Conservation (phyloP, 2,113 vertebrate species). For the Bubo blakistoni region DNA sequence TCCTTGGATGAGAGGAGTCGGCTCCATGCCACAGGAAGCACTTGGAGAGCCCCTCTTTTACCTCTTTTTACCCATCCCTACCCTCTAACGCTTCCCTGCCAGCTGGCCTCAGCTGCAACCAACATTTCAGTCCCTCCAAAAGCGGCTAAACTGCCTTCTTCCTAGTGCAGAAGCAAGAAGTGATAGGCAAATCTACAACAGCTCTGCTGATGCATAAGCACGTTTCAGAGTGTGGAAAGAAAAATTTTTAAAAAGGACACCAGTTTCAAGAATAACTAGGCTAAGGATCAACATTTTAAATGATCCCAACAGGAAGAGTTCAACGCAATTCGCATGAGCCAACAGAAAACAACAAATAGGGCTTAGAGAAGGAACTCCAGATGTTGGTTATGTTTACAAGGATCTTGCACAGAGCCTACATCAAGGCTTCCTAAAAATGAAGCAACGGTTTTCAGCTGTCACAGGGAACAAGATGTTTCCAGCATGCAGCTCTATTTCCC, state of each 20-base stretch:
- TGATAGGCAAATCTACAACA: accelerated
- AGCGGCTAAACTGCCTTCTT: neutral
- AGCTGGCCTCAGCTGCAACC: neutral
- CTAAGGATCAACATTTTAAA: neutral
- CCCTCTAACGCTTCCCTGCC: neutral
- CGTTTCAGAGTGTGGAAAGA: neutral
- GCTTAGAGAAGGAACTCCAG: neutral
- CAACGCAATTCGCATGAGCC: neutral
- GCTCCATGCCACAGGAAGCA: accelerated
- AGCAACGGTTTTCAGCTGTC: neutral
- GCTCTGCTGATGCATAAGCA: neutral
- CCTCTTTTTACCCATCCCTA: neutral
- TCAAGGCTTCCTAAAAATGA: neutral
- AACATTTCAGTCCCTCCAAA: neutral
- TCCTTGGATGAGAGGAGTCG: neutral
- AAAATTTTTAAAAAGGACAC: neutral
- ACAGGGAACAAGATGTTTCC: neutral
- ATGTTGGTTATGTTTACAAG: neutral
- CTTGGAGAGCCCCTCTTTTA: neutral
- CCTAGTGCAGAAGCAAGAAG: neutral
- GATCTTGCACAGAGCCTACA: neutral
- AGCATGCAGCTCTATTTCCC: neutral
- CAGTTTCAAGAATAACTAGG: neutral
- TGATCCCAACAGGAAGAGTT: neutral
- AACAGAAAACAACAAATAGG: neutral